Base-by-base conservation (phyloP, 1,140 invertebrate species). In the Heliconius melpomene region DNA sequence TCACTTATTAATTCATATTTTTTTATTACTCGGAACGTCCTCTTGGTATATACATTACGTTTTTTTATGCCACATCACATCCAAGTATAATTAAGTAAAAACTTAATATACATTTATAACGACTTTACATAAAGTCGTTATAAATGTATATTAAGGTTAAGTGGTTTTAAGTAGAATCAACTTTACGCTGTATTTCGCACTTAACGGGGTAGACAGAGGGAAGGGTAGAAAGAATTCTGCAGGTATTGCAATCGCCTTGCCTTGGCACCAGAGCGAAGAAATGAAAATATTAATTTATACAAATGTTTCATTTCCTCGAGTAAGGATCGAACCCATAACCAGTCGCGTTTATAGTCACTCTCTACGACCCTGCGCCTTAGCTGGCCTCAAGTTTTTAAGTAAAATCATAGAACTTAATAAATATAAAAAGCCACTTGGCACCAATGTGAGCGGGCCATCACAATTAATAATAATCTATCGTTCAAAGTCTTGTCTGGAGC, bases 401-500 rank as follows among this genome's bases (percentile, higher is more conserved):
- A 50, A 66, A 66, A 80, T 46, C 9, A 77, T 77, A 66, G 77
- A 80, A 77, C 52, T 72, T 77, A 72, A 80, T 76, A 46, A 72
- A 76, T 77, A 77, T 26, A 74, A 57, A 36, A n/a, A 26, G 38
- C 32, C 46, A 57, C 54, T 20, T 72, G 38, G 32, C 52, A 32
- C 57, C 75, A 29, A 77, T 78, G 50, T 60, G 75, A 66, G 72
- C 75, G 71, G 36, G 57, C 57, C 40, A 78, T 79, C 78, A 29
- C 75, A 79, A 82, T 82, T 82, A 82, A 82, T 79, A 82, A 82
- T 82, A 82, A 82, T 83, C 74, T 76, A 72, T 76, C 75, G 71
- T 78, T 66, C 78, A 72, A 77, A 79, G 79, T 79, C 78, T 78
- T 73, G 79, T 78, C 78, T 86, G 81, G 82, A 84, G 60, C 77